A percentile compares a stretch with the other conserved stretches of the same genome.
These are phyloP conservation scores for Pristionchus entomophagus DNA, from an alignment of 2,888 invertebrate species.

Conservation along the genomic window DNA sequence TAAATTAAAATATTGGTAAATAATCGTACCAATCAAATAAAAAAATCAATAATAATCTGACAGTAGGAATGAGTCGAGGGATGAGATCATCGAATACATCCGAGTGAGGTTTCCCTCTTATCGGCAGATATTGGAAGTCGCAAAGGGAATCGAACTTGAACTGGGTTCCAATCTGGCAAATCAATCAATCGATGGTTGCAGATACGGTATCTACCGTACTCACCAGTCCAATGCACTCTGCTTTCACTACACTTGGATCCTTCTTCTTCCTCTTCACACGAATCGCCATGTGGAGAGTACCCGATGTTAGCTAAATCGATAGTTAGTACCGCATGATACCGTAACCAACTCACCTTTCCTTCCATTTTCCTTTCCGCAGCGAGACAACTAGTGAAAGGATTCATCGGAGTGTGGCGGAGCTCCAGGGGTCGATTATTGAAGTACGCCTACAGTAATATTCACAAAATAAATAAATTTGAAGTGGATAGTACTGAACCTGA, in stretches of 20 bases:
- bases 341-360: slow-evolving; percentile 50
- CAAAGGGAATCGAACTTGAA: slow-evolving; percentile 79
- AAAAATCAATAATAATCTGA: not conserved
- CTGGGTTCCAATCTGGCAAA: slow-evolving; percentile 62
- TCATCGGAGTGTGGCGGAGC: slow-evolving; percentile 68
- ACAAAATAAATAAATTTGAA: not conserved
- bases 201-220: not conserved
- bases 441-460: slow-evolving; percentile 52
- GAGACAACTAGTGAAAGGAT: slow-evolving; percentile 76
- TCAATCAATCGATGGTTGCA: not conserved
- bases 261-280: slow-evolving; percentile 63
- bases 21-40: not conserved
- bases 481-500: slow-evolving; percentile 54
- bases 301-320: slow-evolving; percentile 59
- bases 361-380: slow-evolving; percentile 62
- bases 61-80: slow-evolving; percentile 65
- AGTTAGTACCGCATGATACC: not conserved
- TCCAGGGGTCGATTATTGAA: slow-evolving; percentile 61
- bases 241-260: slow-evolving; percentile 36
- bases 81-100: slow-evolving; percentile 59
- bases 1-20: not conserved
- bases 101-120: slow-evolving; percentile 75
- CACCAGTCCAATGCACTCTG: slow-evolving; percentile 39
- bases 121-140: slow-evolving; percentile 93
- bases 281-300: slow-evolving; percentile 66